phyloP scores from a whole-genome alignment of 2,888 invertebrate genomes.

The Clivina fossor region DNA sequence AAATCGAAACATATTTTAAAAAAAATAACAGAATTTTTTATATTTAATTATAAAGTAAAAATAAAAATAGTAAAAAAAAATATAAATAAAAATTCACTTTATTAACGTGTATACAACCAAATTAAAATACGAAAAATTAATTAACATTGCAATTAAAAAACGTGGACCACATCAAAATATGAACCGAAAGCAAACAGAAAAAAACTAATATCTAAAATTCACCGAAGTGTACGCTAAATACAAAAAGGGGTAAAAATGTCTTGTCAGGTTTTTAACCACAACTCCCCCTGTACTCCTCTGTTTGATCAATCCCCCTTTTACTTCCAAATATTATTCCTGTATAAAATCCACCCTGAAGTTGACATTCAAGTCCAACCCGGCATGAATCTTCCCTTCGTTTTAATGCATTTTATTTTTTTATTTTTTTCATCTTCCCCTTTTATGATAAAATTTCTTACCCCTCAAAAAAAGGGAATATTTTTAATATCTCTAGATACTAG shows the following conservation, averaged over 20 bases:
- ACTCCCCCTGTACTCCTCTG: slow-evolving; percentile 1
- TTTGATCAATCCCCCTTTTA: slow-evolving; percentile 4
- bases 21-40: no score
- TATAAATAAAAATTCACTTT: no score
- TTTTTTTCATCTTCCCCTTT: slow-evolving; percentile 25
- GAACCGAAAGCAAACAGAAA: no score
- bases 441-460: slow-evolving; percentile 29
- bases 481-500: slow-evolving; percentile 20
- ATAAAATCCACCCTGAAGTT: no score
- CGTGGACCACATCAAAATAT: no score
- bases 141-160: no score
- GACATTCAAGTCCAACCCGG: slow-evolving; percentile 23
- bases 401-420: slow-evolving; percentile 34
- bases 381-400: slow-evolving; percentile 16
- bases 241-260: slow-evolving; percentile 15
- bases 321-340: slow-evolving; percentile 5
- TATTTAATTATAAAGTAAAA: no score
- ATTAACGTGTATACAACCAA: no score
- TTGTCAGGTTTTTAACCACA: slow-evolving; percentile 12
- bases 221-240: background rate
- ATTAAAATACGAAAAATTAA: no score
- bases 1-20: no score
- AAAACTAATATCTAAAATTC: no score
- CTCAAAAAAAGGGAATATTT: slow-evolving; percentile 8
- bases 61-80: no score